phyloP scores from a whole-genome alignment of 2,113 vertebrate species.

The Chlamydotis undulata region DNA sequence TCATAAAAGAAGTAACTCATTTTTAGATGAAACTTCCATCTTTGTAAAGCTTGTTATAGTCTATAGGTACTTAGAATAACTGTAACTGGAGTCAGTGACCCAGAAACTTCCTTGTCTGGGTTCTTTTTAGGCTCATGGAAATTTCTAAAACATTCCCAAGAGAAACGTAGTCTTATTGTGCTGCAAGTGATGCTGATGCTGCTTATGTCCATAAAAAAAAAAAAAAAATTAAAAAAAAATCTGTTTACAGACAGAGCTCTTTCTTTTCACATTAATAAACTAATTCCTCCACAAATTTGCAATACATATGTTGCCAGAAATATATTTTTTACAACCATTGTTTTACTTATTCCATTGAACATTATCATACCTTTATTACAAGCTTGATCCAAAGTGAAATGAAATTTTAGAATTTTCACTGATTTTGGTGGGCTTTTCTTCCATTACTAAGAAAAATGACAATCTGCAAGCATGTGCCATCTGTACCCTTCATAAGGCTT shows the following conservation, averaged over 20 bases:
- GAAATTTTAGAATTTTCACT: background rate
- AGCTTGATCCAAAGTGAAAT: background rate
- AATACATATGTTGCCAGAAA: background rate
- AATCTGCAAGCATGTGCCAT: background rate
- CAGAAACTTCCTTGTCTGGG: background rate
- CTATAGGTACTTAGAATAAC: background rate
- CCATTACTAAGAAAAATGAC: background rate
- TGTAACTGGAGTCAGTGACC: background rate
- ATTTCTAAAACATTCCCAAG: background rate
- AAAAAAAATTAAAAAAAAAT: background rate
- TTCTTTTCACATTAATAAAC: background rate
- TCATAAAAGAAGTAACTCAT: background rate
- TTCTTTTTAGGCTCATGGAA: background rate
- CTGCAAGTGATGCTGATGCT: background rate
- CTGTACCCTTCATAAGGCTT: background rate
- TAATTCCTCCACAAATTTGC: background rate
- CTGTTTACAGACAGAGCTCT: background rate
- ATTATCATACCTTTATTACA: background rate
- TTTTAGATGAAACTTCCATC: background rate
- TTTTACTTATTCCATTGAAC: background rate
- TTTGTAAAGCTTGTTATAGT: background rate
- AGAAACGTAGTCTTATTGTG: background rate
- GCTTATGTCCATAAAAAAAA: background rate
- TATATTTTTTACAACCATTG: background rate
- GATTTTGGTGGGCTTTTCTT: background rate